Percentiles rank a stretch among this genome's conserved stretches.
Conservation (phyloP, 37 sponge, comb jelly and placozoan species). For the Beroe ovata region DNA sequence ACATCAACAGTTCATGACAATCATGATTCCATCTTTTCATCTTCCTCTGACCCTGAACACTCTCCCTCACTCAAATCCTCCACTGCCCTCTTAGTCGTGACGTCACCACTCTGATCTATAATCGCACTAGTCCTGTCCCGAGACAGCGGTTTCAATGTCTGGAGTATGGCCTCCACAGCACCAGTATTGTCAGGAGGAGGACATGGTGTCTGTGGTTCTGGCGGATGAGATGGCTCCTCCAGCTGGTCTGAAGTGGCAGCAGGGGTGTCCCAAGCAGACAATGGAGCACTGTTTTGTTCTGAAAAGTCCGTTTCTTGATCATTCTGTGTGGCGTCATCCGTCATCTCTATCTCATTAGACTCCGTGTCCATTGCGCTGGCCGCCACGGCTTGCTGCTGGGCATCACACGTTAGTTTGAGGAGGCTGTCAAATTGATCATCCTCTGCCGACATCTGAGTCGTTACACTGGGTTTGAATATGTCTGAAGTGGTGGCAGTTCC, state of each 20-base stretch:
- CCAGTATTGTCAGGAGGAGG: neutral
- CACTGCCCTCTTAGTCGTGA: neutral
- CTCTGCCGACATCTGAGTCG: constrained; percentile 5
- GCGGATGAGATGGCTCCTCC: neutral
- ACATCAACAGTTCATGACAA: too few relatives aligned
- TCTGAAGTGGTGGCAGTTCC: constrained; percentile 8
- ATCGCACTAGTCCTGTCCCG: constrained; percentile 39
- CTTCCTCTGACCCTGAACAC: constrained; percentile 40
- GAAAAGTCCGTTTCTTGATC: neutral
- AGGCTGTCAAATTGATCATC: constrained; percentile 17
- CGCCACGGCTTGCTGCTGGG: neutral
- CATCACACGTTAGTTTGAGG: neutral
- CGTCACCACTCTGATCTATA: neutral
- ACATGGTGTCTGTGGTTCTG: neutral
- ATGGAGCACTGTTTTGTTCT: neutral
- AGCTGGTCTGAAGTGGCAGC: neutral
- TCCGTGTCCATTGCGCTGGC: neutral
- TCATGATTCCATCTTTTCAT: constrained; percentile 51
- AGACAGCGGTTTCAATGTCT: neutral
- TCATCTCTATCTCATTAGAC: neutral
- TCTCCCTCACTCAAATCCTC: constrained; percentile 41
- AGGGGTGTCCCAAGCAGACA: constrained; percentile 36
- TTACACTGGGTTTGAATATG: constrained; percentile 39
- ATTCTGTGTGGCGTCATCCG: neutral
- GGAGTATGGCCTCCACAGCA: neutral